A percentile compares a stretch with the other conserved stretches of the same genome.
phyloP scores from a whole-genome alignment of 2,888 invertebrate species.

The Pandemis cinnamomeana region DNA sequence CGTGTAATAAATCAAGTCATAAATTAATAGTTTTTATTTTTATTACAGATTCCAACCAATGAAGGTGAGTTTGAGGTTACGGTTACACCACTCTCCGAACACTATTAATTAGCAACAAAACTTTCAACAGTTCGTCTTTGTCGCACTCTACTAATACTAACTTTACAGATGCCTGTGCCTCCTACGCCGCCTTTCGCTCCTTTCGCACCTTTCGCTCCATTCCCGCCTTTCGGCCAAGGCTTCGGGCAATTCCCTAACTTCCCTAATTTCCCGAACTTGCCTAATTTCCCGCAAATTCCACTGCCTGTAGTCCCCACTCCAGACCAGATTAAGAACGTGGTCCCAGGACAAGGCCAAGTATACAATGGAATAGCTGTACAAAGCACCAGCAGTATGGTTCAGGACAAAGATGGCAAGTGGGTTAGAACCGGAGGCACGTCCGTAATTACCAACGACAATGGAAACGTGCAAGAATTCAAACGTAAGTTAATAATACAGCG shows the following conservation, averaged over 20 bases:
- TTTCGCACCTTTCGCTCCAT: constrained; percentile 35
- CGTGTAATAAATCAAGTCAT: background rate
- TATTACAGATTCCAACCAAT: constrained; percentile 54
- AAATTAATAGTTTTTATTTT: constrained; percentile 29
- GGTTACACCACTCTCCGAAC: background rate
- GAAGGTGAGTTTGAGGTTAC: constrained; percentile 50
- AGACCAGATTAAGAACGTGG: constrained; percentile 50
- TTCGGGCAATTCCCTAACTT: constrained; percentile 4
- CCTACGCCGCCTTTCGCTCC: constrained; percentile 36
- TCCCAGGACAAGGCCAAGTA: constrained; percentile 49
- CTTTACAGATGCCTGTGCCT: constrained; percentile 41
- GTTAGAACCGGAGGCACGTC: constrained; percentile 51
- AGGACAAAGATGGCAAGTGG: constrained; percentile 52
- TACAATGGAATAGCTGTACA: constrained; percentile 51
- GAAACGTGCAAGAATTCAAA: constrained; percentile 47
- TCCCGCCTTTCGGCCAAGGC: constrained; percentile 43
- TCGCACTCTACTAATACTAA: constrained; percentile 32
- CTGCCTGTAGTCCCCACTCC: constrained; percentile 43
- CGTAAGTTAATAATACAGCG: constrained; percentile 43
- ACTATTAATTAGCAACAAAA: constrained; percentile 1
- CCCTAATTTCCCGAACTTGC: constrained; percentile 28
- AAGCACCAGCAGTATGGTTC: constrained; percentile 44
- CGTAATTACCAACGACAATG: constrained; percentile 53
- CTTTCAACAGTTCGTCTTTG: constrained; percentile 58
- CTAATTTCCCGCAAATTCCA: constrained; percentile 30